Base-by-base conservation (phyloP, 2,888 invertebrate genomes). In the Orthonychiurus folsomi region DNA sequence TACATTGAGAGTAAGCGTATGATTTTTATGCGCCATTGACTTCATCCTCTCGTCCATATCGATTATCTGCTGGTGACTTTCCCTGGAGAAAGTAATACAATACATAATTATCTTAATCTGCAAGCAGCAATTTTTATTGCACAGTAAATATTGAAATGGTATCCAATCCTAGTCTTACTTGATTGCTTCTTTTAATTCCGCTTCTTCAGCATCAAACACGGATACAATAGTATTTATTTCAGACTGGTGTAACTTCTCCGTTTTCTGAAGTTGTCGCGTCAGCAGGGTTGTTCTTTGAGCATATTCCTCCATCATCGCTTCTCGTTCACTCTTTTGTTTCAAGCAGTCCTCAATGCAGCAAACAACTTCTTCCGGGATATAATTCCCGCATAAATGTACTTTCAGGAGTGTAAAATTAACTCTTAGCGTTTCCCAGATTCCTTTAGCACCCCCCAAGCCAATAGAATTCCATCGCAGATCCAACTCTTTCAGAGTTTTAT, bases 391-490 rank as follows among this genome's bases (percentile, higher is more conserved):
- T 0, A 78, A 63, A 60, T 75, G 75, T 12, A 78, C 64, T 26
- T 73, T 73, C 1, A 66, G 65, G 1, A 78, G 65, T 9, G 64
- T 74, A 1, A 71, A 68, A 64, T 78, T 78, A 2, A 73, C 70
- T 18, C 73, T 69, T 25, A 78, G 67, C 9, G 74, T 74, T 61
- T 75, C 70, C 63, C 76, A 69, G 55, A 79, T 65, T 2, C 72
- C 68, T 63, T 76, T 74, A 3, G 77, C 78, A 25, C 78, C 79
- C 20, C 74, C 72, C 21, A 75, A 71, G 20, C 78, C 78, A 56
- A 79, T 71, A 0, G 75, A 75, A 64, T 79, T 78, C 77, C 78
- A 78, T 2, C 77, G 72, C 15, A 78, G 64, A 65, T 78, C 77
- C 9, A 78, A 55, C 24, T 59, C 68, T 61, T 74, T 75, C 24